These are phyloP conservation scores for Thomomys bottae DNA, from an alignment of 2,113 vertebrate genomes.

Conservation along the genomic window DNA sequence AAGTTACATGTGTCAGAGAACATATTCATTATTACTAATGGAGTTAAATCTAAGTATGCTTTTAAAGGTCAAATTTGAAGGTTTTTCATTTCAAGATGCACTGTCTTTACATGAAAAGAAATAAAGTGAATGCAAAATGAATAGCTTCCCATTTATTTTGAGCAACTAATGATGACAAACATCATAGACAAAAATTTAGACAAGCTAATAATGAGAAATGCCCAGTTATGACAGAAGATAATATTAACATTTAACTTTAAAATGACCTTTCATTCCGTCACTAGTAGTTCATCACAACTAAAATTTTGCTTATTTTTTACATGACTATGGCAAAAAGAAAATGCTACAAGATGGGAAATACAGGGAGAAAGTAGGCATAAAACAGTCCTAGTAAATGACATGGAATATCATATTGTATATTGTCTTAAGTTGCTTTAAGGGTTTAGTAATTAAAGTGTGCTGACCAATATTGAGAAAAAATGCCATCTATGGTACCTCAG, in stretches of 20 bases:
- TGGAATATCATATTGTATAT: background rate
- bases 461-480: background rate
- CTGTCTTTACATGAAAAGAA: background rate
- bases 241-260: conserved; percentile 73
- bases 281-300: conserved; percentile 45
- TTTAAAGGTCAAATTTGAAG: conserved; percentile 52
- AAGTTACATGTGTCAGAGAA: conserved; percentile 29
- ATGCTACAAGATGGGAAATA: background rate
- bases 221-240: conserved; percentile 29
- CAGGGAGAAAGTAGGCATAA: background rate
- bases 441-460: background rate
- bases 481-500: background rate
- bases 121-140: background rate
- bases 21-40: conserved; percentile 32
- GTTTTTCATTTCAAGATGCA: conserved; percentile 28
- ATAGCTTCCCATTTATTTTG: conserved; percentile 57
- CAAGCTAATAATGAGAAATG: conserved; percentile 51
- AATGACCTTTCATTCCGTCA: conserved; percentile 68
- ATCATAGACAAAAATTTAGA: conserved; percentile 56
- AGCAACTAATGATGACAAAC: conserved; percentile 71
- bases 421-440: background rate
- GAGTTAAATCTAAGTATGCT: conserved; percentile 47
- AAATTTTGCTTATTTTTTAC: conserved; percentile 43
- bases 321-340: background rate
- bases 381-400: background rate